These are phyloP conservation scores for Chamaetylas fuelleborni DNA, from an alignment of 2,113 vertebrate genomes.

Conservation along the genomic window DNA sequence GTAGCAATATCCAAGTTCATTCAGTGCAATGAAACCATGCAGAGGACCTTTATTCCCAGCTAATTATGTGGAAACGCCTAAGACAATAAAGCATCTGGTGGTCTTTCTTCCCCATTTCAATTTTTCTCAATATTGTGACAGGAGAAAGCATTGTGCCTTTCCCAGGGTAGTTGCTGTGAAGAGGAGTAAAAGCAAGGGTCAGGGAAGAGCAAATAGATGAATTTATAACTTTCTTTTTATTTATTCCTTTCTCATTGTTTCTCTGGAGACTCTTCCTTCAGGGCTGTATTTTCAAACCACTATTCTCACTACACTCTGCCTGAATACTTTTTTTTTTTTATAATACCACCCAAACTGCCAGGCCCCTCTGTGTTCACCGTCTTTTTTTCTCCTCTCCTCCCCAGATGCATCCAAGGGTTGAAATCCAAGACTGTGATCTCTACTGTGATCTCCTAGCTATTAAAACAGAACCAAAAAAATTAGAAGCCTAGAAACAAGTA, in stretches of 20 bases:
- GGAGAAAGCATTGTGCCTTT: slow-evolving; percentile 93
- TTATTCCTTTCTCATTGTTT: slow-evolving; percentile 85
- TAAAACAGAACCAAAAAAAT: not conserved
- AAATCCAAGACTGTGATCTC: slow-evolving; percentile 27
- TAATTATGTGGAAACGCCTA: slow-evolving; percentile 99
- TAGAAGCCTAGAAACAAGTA: not conserved
- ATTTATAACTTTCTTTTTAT: slow-evolving; percentile 98
- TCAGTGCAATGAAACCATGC: slow-evolving; percentile 90
- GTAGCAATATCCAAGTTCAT: slow-evolving; percentile 97
- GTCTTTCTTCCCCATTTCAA: slow-evolving; percentile 90
- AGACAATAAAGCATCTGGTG: slow-evolving; percentile 99
- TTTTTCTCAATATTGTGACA: slow-evolving; percentile 97
- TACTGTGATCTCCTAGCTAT: not conserved
- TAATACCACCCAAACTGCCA: slow-evolving; percentile 85
- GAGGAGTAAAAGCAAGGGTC: slow-evolving; percentile 88
- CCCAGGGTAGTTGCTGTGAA: slow-evolving; percentile 82
- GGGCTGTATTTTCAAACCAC: slow-evolving; percentile 81
- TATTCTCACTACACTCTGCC: slow-evolving; percentile 80
- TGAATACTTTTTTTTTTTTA: slow-evolving; percentile 72
- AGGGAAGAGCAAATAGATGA: slow-evolving; percentile 99
- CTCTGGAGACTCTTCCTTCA: slow-evolving; percentile 75
- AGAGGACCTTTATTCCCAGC: slow-evolving; percentile 90
- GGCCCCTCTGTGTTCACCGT: slow-evolving; percentile 26
- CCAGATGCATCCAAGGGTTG: not conserved
- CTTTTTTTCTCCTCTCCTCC: not conserved